phyloP scores from a whole-genome alignment of 2,888 invertebrate genomes.

The Chalcis sispes region DNA sequence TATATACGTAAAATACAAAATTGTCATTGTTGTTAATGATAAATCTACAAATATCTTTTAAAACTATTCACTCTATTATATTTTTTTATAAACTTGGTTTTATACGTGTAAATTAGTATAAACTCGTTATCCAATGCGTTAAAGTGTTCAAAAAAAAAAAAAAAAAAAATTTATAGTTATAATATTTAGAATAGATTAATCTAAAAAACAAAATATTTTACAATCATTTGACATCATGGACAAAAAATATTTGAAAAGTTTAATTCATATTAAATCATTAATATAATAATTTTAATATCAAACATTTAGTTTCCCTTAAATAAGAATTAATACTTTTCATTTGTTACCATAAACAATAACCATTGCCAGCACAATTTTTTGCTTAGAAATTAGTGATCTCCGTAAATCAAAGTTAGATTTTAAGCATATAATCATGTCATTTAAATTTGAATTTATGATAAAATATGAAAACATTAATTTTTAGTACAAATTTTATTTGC shows the following conservation, averaged over 20 bases:
- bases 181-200: too few relatives aligned
- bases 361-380: constrained; percentile 37
- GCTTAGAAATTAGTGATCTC: constrained; percentile 51
- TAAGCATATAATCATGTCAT: constrained; percentile 20
- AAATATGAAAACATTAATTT: constrained; percentile 14
- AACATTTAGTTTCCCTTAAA: constrained; percentile 6
- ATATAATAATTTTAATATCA: constrained; percentile 19
- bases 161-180: too few relatives aligned
- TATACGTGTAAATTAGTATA: constrained; percentile 8
- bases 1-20: constrained; percentile 49
- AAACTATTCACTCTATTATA: constrained; percentile 6
- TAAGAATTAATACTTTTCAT: constrained; percentile 29
- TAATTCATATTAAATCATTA: background rate
- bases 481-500: constrained; percentile 17
- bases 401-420: constrained; percentile 47
- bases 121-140: background rate
- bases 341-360: constrained; percentile 43
- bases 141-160: background rate
- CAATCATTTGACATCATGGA: too few relatives aligned
- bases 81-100: constrained; percentile 18
- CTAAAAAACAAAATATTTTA: too few relatives aligned
- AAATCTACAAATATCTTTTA: constrained; percentile 14
- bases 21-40: constrained; percentile 12
- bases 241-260: too few relatives aligned
- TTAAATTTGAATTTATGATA: background rate